phyloP scores from a whole-genome alignment of 2,797 vertebrate species.

The Siniperca scherzeri region DNA sequence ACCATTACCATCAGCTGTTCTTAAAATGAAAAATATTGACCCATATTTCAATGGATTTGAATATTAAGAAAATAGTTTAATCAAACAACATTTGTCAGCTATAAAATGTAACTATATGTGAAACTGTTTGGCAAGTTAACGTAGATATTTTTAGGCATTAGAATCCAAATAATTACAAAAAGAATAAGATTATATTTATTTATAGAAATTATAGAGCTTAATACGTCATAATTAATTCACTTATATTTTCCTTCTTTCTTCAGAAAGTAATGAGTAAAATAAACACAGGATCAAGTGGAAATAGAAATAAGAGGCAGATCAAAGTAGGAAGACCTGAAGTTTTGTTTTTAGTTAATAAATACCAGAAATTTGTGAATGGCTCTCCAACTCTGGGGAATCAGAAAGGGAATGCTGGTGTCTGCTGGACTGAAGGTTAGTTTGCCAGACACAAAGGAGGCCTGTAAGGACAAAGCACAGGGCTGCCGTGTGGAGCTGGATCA shows the following conservation, averaged over 20 bases:
- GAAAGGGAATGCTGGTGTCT: slow-evolving; percentile 5
- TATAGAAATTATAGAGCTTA: slow-evolving; percentile 6
- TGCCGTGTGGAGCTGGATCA: slow-evolving; percentile 19
- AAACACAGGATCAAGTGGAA: not conserved
- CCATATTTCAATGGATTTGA: slow-evolving; percentile 10
- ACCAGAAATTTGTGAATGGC: slow-evolving; percentile 2
- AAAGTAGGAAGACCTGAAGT: not conserved
- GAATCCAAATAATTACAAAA: not conserved
- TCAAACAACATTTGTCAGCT: not conserved
- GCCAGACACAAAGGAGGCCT: slow-evolving; percentile 11
- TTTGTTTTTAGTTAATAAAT: slow-evolving; percentile 3
- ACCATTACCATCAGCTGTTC: not conserved
- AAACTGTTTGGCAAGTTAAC: not conserved
- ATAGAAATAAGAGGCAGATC: not conserved
- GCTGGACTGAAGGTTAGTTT: slow-evolving; percentile 25
- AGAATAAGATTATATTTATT: not conserved
- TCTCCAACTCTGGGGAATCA: not conserved
- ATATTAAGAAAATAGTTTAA: not conserved
- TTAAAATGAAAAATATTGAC: slow-evolving; percentile 4
- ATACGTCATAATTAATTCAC: not conserved
- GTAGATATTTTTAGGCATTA: not conserved
- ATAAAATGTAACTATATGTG: not conserved
- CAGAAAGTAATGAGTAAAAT: slow-evolving; percentile 7
- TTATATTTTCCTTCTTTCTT: slow-evolving; percentile 7
- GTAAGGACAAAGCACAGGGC: slow-evolving; percentile 10